These are phyloP conservation scores for Scelioninae gen. 2 DNA, from an alignment of 2,888 invertebrate species.

Conservation along the genomic window DNA sequence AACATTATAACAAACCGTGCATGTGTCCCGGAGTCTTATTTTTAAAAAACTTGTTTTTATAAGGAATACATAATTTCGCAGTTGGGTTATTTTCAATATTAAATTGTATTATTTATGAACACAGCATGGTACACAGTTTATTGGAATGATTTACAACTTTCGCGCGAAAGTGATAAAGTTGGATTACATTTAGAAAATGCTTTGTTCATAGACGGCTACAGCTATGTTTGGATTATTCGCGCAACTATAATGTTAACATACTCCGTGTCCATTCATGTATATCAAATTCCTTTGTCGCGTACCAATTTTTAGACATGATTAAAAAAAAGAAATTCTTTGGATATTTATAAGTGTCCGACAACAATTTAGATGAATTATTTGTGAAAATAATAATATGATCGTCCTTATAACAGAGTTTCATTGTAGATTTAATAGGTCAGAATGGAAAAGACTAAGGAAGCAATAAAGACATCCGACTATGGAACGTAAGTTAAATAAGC, in stretches of 20 bases:
- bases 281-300: constrained; percentile 11
- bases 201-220: constrained; percentile 9
- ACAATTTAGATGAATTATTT: background rate
- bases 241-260: constrained; percentile 28
- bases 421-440: constrained; percentile 15
- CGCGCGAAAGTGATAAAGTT: constrained; percentile 14
- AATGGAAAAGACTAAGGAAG: constrained; percentile 47
- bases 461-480: constrained; percentile 36
- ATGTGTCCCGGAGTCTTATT: too few species aligned
- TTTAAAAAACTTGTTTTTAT: too few species aligned
- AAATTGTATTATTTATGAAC: too few species aligned
- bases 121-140: too few species aligned
- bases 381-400: too few species aligned
- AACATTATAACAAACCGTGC: too few species aligned
- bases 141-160: background rate
- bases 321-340: background rate
- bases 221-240: constrained; percentile 12
- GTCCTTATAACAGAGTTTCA: background rate
- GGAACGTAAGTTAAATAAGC: constrained; percentile 43
- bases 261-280: constrained; percentile 28
- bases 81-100: too few species aligned
- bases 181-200: constrained; percentile 10
- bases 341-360: background rate
- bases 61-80: too few species aligned
- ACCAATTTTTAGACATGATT: too few species aligned